Percentiles rank a stretch among this genome's conserved stretches.
Evolutionary conservation across 2,888 invertebrate genomes (phyloP).

Genomic region (Brachyptera risi): DNA sequence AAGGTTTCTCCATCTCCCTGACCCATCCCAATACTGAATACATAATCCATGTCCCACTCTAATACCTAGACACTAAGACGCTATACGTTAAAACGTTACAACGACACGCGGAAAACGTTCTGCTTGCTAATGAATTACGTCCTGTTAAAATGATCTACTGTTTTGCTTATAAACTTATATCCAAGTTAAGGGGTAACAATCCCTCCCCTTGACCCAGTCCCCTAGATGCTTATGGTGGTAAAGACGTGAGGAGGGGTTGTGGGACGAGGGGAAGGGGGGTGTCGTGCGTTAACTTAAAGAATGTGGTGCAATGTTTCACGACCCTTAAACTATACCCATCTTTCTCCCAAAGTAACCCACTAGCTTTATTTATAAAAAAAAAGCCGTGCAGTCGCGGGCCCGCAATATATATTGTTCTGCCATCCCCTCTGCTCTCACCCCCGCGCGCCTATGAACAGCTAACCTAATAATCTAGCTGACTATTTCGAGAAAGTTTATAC

Average conservation of each 20-base stretch:
- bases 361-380: slow-evolving; percentile 22
- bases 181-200: too few species aligned
- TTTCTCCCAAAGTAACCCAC: slow-evolving; percentile 8
- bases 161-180: background rate
- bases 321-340: slow-evolving; percentile 21
- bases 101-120: too few species aligned
- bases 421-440: background rate
- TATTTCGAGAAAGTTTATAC: slow-evolving; percentile 12
- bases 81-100: too few species aligned
- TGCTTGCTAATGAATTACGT: background rate
- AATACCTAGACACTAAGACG: too few species aligned
- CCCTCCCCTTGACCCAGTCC: slow-evolving; percentile 18
- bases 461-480: slow-evolving; percentile 24
- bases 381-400: background rate
- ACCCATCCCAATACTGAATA: too few species aligned
- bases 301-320: slow-evolving; percentile 18
- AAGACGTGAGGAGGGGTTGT: background rate
- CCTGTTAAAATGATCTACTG: slow-evolving; percentile 9
- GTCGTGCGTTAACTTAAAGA: too few species aligned
- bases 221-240: background rate
- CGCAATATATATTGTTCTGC: slow-evolving; percentile 14
- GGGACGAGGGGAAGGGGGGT: too few species aligned
- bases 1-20: too few species aligned
- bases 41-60: too few species aligned
- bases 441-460: background rate